Percentiles rank a stretch among this genome's conserved stretches.
These are phyloP conservation scores for Phalangium opilio DNA, from an alignment of 2,888 invertebrate genomes.

Conservation along the genomic window DNA sequence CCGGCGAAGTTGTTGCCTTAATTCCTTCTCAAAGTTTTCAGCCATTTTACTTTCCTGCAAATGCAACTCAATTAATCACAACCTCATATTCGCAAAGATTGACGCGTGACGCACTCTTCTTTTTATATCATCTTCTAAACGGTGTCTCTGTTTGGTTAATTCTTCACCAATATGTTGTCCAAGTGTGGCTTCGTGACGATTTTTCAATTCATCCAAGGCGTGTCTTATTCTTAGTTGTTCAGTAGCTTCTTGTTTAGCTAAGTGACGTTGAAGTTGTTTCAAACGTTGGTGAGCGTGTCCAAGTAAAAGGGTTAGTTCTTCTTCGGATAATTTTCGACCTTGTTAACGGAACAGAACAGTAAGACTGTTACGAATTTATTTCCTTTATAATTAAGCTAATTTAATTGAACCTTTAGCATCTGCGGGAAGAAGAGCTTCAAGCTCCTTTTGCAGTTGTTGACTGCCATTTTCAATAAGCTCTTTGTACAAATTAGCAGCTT, in stretches of 20 bases:
- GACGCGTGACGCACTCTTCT: too few species aligned
- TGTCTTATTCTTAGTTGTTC: too few species aligned
- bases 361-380: background rate
- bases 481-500: conserved; percentile 13
- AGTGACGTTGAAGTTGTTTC: conserved; percentile 56
- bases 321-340: conserved; percentile 39
- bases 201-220: too few species aligned
- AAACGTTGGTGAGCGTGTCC: conserved; percentile 62
- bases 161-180: too few species aligned
- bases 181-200: too few species aligned
- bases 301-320: conserved; percentile 59
- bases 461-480: conserved; percentile 35
- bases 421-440: conserved; percentile 51
- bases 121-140: too few species aligned
- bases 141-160: too few species aligned
- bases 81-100: too few species aligned
- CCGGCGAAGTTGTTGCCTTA: conserved; percentile 60
- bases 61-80: background rate
- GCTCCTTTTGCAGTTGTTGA: conserved; percentile 35
- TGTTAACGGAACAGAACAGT: conserved; percentile 3
- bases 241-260: conserved; percentile 47
- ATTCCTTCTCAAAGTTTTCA: conserved; percentile 41
- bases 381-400: background rate
- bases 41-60: conserved; percentile 13
- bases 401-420: conserved; percentile 46